Evolutionary conservation across 2,888 invertebrate species (phyloP).

Genomic region (Limnephilus auricula): DNA sequence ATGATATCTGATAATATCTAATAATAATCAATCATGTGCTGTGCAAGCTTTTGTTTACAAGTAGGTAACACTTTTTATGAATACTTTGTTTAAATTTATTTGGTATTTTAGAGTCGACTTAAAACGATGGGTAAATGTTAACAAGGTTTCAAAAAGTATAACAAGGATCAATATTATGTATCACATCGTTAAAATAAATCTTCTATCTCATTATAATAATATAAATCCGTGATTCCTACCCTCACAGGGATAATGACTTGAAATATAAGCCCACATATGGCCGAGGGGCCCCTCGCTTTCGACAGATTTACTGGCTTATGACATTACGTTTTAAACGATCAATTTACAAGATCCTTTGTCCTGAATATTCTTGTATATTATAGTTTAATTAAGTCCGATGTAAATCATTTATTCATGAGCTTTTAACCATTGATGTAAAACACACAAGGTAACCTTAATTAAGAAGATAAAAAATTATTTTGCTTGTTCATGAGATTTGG

Average conservation of each 20-base stretch:
- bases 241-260: background rate
- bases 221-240: background rate
- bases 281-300: background rate
- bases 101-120: too few relatives aligned
- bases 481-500: background rate
- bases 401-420: background rate
- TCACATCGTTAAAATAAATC: background rate
- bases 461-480: background rate
- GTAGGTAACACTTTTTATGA: too few relatives aligned
- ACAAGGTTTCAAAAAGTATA: too few relatives aligned
- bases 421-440: background rate
- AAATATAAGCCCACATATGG: background rate
- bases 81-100: too few relatives aligned
- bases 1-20: too few relatives aligned
- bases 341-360: conserved; percentile 38
- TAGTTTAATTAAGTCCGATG: background rate
- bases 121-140: too few relatives aligned
- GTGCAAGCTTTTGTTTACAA: too few relatives aligned
- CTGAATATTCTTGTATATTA: conserved; percentile 32
- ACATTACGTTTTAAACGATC: conserved; percentile 19
- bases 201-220: background rate
- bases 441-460: background rate
- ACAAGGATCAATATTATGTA: too few relatives aligned
- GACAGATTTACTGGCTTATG: conserved; percentile 10
- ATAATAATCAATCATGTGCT: background rate